phyloP scores from a whole-genome alignment of 2,797 vertebrate genomes.

The Enteromius paludinosus region DNA sequence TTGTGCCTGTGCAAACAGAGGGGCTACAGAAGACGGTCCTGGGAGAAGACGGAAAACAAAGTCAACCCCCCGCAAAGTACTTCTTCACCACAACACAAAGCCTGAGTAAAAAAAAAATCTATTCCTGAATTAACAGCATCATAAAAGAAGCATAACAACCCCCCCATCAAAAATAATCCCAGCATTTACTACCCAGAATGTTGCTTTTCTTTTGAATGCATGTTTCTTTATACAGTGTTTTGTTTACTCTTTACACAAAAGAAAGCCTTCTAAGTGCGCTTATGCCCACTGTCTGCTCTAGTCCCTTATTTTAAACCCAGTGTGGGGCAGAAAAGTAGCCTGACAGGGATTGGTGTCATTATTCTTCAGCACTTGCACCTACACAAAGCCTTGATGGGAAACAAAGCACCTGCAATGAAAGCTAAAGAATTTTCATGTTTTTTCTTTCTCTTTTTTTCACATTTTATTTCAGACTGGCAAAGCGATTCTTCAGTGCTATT shows the following conservation, averaged over 20 bases:
- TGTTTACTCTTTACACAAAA: not conserved
- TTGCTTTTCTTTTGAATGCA: not conserved
- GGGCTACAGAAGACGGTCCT: constrained; percentile 15
- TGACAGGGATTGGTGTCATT: constrained; percentile 47
- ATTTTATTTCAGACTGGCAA: not conserved
- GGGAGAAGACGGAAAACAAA: not conserved
- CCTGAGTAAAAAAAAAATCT: not conserved
- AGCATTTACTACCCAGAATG: constrained; percentile 32
- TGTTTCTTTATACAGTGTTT: not conserved
- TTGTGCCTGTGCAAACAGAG: not conserved
- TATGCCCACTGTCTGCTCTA: constrained; percentile 4
- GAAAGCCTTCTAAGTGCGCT: not conserved
- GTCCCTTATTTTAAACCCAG: constrained; percentile 35
- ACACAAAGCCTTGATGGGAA: constrained; percentile 50
- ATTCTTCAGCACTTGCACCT: constrained; percentile 4
- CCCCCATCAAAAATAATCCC: not conserved
- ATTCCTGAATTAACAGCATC: constrained; percentile 40
- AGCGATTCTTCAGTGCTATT: not conserved
- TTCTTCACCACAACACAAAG: constrained; percentile 28
- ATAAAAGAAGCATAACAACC: constrained; percentile 42
- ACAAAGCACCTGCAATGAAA: constrained; percentile 37
- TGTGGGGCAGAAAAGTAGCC: constrained; percentile 24
- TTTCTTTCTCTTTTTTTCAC: not conserved
- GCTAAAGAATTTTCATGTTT: constrained; percentile 7
- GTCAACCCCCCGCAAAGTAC: constrained; percentile 8